Evolutionary conservation across 1,140 invertebrate genomes (phyloP), one percentile per base, ranked within the genome.

Genomic region (Drosophila arawakana): DNA sequence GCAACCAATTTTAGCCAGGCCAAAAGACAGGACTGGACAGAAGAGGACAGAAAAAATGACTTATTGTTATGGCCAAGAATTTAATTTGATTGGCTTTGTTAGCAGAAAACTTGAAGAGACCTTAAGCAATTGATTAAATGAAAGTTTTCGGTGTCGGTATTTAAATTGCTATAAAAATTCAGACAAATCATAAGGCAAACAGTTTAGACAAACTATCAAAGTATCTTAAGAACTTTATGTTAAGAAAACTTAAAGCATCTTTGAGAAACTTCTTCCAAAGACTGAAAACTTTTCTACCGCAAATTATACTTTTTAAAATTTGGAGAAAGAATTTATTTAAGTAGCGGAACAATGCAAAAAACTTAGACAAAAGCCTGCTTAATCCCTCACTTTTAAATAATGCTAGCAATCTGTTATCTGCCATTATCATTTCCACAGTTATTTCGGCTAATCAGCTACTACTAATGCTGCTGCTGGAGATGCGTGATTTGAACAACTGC

Each of bases 1-100:
- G 63, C 73, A 60, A n/a, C 13, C 41, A 65, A 70, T 81, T 81
- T 77, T 39, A 39, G 55, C 30, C 49, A 70, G 63, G 47, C 37
- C 37, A 25, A 21, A 55, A 37, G 61, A 57, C 55, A 30, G 25
- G 25, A 30, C 25, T 30, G 25, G 25, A 30, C 25, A 30, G 25
- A 30, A 30, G 25, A 30, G 25, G 25, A 30, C 25, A 6, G 25
- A 4, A 30, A 30, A 30, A 6, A 59, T 78, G 18, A 63, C 59
- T 68, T 76, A 80, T 80, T 81, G 66, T 76, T 76, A 67, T 59
- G 65, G 60, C 57, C 37, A 59, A 59, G 52, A 57, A 58, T 65
- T 54, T 55, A 68, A 63, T 81, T 70, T 46, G 50, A 75, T 73
- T 68, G 73, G 43, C 73, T 46, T 35, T 55, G 54, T 55, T 52